Evolutionary conservation across 2,888 invertebrate species (phyloP).

Genomic region (Auanema freiburgensis): DNA sequence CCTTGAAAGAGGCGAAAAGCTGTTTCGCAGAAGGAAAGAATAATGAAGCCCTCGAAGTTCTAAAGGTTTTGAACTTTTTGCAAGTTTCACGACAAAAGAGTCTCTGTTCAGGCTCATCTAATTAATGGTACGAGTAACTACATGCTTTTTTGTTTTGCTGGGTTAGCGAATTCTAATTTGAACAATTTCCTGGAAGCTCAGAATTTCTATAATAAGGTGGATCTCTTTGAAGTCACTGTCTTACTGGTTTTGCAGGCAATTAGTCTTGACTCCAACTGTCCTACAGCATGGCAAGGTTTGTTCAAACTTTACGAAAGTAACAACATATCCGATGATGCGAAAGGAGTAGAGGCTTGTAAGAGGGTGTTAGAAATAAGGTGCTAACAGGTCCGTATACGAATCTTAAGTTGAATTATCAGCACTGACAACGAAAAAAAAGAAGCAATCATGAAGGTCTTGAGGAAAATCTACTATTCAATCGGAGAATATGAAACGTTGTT

Average conservation of each 20-base stretch:
- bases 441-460: background rate
- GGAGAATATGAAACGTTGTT: conserved; percentile 4
- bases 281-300: conserved; percentile 35
- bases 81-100: background rate
- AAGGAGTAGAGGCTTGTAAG: conserved; percentile 26
- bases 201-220: conserved; percentile 26
- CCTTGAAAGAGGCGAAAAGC: conserved; percentile 27
- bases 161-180: conserved; percentile 30
- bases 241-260: conserved; percentile 24
- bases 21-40: conserved; percentile 25
- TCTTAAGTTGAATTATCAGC: conserved; percentile 2
- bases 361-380: conserved; percentile 18
- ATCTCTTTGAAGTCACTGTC: background rate
- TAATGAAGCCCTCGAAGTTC: conserved; percentile 28
- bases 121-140: conserved; percentile 29
- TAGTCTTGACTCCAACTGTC: conserved; percentile 22
- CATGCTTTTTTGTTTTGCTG: conserved; percentile 28
- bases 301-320: conserved; percentile 34
- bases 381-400: background rate
- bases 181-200: conserved; percentile 24
- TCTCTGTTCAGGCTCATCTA: conserved; percentile 22
- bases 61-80: conserved; percentile 28
- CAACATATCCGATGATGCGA: conserved; percentile 17
- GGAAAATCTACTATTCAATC: conserved; percentile 8
- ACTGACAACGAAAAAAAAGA: conserved; percentile 17